These are phyloP conservation scores for Perca flavescens DNA, from an alignment of 2,113 vertebrate genomes.

Conservation along the genomic window DNA sequence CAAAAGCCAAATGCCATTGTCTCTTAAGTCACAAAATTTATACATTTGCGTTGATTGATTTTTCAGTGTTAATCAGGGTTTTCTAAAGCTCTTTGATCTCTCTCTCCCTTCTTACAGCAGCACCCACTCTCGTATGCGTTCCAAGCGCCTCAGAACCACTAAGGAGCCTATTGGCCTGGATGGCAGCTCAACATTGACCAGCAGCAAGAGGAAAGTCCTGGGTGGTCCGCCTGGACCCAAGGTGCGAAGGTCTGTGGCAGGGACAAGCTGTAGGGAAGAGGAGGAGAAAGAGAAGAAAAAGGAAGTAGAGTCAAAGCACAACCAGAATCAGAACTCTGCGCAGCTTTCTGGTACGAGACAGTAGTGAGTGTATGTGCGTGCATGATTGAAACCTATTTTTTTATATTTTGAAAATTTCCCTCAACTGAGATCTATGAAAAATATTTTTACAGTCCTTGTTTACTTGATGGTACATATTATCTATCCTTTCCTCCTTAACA, in stretches of 20 bases:
- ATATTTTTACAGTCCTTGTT: neutral
- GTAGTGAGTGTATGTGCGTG: neutral
- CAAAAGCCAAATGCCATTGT: constrained; percentile 3
- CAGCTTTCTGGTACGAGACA: constrained; percentile 73
- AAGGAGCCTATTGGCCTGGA: constrained; percentile 81
- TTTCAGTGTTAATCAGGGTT: constrained; percentile 11
- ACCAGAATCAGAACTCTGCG: constrained; percentile 55
- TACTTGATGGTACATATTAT: neutral
- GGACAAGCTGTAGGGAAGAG: constrained; percentile 48
- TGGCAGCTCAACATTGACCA: constrained; percentile 61
- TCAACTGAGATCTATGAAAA: neutral
- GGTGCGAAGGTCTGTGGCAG: constrained; percentile 55
- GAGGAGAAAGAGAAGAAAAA: constrained; percentile 70
- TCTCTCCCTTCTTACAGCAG: constrained; percentile 64
- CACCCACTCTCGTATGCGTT: constrained; percentile 86
- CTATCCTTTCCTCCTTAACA: constrained; percentile 46
- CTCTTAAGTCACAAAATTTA: constrained; percentile 4
- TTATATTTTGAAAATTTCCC: neutral
- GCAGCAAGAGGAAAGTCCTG: constrained; percentile 72
- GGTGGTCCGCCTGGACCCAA: constrained; percentile 66
- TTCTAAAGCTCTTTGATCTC: constrained; percentile 7
- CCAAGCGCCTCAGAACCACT: constrained; percentile 91
- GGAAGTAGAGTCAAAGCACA: constrained; percentile 63
- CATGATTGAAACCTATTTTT: neutral
- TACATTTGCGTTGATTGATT: constrained; percentile 7